Percentiles rank a stretch among this genome's conserved stretches.
Conservation (phyloP, 2,113 vertebrate species). For the Campylomormyrus numenius region DNA sequence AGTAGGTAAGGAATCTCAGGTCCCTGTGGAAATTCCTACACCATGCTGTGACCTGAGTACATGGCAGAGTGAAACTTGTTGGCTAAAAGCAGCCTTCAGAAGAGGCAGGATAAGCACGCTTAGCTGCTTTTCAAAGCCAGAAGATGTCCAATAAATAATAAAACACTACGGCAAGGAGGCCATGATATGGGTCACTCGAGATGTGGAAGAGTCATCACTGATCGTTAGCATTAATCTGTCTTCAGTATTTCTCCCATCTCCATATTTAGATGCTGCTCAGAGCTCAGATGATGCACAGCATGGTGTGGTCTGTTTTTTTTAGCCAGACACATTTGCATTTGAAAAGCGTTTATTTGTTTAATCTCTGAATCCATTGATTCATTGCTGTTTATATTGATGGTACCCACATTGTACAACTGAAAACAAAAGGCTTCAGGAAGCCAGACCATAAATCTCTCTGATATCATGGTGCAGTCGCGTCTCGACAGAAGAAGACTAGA, state of each 20-base stretch:
- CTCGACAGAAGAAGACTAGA: background rate
- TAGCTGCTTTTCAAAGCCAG: background rate
- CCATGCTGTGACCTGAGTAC: background rate
- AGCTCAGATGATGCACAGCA: background rate
- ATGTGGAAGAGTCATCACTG: background rate
- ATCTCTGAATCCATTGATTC: background rate
- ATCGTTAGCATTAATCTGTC: background rate
- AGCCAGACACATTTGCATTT: background rate
- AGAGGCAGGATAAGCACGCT: background rate
- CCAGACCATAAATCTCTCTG: background rate
- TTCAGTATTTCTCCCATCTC: background rate
- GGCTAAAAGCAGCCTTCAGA: background rate
- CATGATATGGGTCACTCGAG: background rate
- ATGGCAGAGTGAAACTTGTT: background rate
- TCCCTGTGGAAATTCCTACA: slow-evolving; percentile 11
- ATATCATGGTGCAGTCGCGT: background rate
- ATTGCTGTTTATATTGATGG: background rate
- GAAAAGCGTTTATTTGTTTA: background rate
- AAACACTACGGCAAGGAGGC: background rate
- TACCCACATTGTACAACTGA: background rate
- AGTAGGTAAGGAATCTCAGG: slow-evolving; percentile 9
- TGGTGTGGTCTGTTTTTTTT: background rate
- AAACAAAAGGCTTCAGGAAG: background rate
- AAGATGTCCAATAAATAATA: background rate
- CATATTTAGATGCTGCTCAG: background rate